Conservation (phyloP, 2,797 vertebrate genomes). For the Gymnoscopelus microlampas region DNA sequence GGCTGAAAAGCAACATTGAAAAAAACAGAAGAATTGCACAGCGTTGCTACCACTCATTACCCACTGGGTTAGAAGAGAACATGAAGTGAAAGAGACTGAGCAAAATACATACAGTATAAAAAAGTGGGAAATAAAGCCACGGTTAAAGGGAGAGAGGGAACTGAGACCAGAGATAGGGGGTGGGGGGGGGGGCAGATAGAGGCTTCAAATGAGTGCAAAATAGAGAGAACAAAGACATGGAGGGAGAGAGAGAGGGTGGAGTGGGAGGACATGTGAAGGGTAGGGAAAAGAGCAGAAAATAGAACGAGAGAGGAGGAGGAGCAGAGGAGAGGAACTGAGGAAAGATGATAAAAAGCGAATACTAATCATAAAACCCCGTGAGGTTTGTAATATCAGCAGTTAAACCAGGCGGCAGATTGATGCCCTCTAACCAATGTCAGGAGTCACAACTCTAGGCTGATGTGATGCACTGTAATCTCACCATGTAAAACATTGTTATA, state of each 20-base stretch:
- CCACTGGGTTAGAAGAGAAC: no score
- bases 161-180: not conserved
- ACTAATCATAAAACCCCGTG: conserved; percentile 21
- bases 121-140: not conserved
- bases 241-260: not conserved
- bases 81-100: not conserved
- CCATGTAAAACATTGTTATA: no score
- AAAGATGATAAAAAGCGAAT: conserved; percentile 15
- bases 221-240: not conserved
- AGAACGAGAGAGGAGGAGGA: conserved; percentile 15
- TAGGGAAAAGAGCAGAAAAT: conserved; percentile 11
- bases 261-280: conserved; percentile 5
- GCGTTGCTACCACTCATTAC: no score
- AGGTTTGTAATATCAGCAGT: not conserved
- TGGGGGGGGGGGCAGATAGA: not conserved
- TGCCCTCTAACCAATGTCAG: conserved; percentile 21
- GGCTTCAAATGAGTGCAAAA: conserved; percentile 2
- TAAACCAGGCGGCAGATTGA: not conserved
- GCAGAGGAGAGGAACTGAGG: conserved; percentile 16
- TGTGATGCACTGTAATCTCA: no score
- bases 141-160: not conserved
- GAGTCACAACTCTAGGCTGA: not conserved
- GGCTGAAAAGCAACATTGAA: no score
- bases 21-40: no score
- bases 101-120: not conserved